Percentiles rank a stretch among this genome's conserved stretches.
Evolutionary conservation across 2,888 invertebrate species (phyloP).

Genomic region (Drosophila heteroneura): DNA sequence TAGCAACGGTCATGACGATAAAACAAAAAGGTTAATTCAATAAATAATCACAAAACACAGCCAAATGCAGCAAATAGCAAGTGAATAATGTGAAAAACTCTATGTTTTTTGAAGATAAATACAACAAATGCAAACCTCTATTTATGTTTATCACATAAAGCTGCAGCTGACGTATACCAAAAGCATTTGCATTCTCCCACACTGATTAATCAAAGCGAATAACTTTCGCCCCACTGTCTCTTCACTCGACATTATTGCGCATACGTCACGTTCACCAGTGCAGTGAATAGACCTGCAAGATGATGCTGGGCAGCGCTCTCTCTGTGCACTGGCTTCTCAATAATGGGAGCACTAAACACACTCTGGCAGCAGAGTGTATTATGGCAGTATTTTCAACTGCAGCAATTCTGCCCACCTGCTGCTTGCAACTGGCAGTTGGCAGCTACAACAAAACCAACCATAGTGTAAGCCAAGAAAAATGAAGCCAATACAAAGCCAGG

Average conservation of each 20-base stretch:
- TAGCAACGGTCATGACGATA: not conserved
- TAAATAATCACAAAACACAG: not conserved
- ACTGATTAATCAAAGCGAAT: slow-evolving; percentile 49
- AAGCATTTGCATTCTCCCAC: slow-evolving; percentile 36
- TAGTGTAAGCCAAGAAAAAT: slow-evolving; percentile 56
- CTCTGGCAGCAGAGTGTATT: slow-evolving; percentile 30
- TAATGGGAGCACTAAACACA: slow-evolving; percentile 58
- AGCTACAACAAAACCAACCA: slow-evolving; percentile 35
- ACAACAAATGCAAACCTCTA: slow-evolving; percentile 2
- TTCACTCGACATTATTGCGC: slow-evolving; percentile 54
- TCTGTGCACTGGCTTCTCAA: slow-evolving; percentile 44
- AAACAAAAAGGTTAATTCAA: not conserved
- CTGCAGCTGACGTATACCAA: slow-evolving; percentile 22
- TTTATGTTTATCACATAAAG: slow-evolving; percentile 41
- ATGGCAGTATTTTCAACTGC: slow-evolving; percentile 46
- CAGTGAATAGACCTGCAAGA: slow-evolving; percentile 13
- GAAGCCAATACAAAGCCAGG: slow-evolving; percentile 44
- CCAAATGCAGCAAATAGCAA: not conserved
- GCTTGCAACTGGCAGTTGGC: slow-evolving; percentile 35
- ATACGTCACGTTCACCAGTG: slow-evolving; percentile 67
- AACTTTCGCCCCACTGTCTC: slow-evolving; percentile 6
- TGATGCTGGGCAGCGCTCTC: slow-evolving; percentile 1
- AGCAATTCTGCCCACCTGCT: slow-evolving; percentile 33
- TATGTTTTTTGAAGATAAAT: slow-evolving; percentile 19
- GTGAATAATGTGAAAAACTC: slow-evolving; percentile 1